Evolutionary conservation across 2,113 vertebrate genomes (phyloP), one percentile per base, ranked within the genome.

Genomic region (Paramisgurnus dabryanus): DNA sequence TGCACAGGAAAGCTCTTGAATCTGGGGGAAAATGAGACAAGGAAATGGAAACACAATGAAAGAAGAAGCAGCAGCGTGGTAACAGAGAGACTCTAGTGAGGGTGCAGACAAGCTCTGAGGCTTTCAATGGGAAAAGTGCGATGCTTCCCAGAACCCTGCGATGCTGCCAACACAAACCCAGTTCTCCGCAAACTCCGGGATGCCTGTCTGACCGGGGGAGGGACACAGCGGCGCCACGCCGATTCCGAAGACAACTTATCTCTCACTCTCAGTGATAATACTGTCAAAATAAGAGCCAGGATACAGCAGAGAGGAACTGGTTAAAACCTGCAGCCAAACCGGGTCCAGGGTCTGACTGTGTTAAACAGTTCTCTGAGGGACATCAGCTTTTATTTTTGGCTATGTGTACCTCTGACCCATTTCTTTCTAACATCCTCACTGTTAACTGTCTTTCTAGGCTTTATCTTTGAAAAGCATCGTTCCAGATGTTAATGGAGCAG

Each of bases 231-330:
- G 93, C 93, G 93, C 93, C 93, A 91, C 90, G 86, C 85, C 88
- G 90, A 92, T 93, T 90, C 89, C 89, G 86, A 85, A 89, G 89
- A 92, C 91, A 88, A 90, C 91, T 94, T 93, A 94, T 93, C 92
- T 93, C 83, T 77, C 83, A 34, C 57, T 27, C 11, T 15, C 58
- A 86, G 86, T 90, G 93, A 93, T 94, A 93, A 88, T 82, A 85
- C 87, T 92, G 93, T 93, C 92, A 93, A 92, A 94, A 92, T 92
- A 92, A 89, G 87, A 88, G 92, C 89, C 90, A 92, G 93, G 90
- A 94, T 88, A 93, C 91, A 90, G 87, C 83, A 85, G 90, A 78
- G 85, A 91, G 89, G 90, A 91, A 92, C 90, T 89, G 89, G 92
- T 92, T 91, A 93, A 90, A 87, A 87, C 69, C 43, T 64, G 72